Evolutionary conservation across 2,113 vertebrate species (phyloP), one percentile per base, ranked within the genome.

Genomic region (Chionodraco myersi): DNA sequence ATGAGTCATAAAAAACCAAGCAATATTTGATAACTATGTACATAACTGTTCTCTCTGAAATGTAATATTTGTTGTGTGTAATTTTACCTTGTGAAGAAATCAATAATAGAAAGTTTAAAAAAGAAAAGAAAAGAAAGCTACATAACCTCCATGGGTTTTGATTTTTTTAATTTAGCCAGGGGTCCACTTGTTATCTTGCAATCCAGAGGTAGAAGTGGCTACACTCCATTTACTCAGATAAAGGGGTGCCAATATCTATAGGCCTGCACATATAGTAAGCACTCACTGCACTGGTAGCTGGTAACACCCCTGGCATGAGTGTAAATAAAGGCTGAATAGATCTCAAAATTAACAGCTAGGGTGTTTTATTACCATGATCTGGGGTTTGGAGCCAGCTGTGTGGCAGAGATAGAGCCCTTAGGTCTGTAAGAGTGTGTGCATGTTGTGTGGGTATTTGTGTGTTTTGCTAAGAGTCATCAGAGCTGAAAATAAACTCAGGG

Each of bases 401-500:
- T 64, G 51, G 83, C 77, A 78, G 88, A 13, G 93, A 95, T 95
- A 94, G 90, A 81, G 79, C 79, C 83, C 68, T 69, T 18, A 61
- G 80, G 47, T 73, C 66, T 67, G 44, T 85, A 56, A 77, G 69
- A 89, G 70, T 61, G 88, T 88, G 86, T 86, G 83, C 90, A 62
- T 69, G 15, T 58, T 83, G 77, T 64, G 70, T 48, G 58, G 74
- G 74, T 66, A 34, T 69, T 30, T 77, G 75, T 89, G 79, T 83
- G 63, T 72, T 84, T 92, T 91, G 85, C 86, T 73, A 68, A 89
- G 88, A 92, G 82, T 87, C 90, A 91, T 86, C 85, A 68, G 84
- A 91, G 91, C 91, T 92, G 89, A 92, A 92, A 94, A 92, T 92
- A 91, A 88, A 83, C 88, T 88, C 77, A 69, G 72, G 87, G 83